phyloP scores from a whole-genome alignment of 2,797 vertebrate genomes.

The Enteromius radiatus region DNA sequence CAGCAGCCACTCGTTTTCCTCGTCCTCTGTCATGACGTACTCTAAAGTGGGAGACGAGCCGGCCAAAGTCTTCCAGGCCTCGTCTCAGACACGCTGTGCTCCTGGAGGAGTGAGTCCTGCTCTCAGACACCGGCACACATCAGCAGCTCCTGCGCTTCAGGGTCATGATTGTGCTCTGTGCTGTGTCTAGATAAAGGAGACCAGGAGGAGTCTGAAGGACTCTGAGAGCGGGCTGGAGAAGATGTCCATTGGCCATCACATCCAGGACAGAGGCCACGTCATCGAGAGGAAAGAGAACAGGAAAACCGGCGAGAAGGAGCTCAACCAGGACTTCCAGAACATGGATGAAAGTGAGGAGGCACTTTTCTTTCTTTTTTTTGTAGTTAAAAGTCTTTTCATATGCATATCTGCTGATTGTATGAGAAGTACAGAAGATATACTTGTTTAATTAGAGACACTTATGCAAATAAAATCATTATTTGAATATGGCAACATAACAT shows the following conservation, averaged over 20 bases:
- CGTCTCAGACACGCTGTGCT: constrained; percentile 82
- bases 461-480: no score
- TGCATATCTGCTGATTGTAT: no score
- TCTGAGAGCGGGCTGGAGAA: constrained; percentile 91
- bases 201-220: constrained; percentile 84
- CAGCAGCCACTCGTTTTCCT: constrained; percentile 85
- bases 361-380: no score
- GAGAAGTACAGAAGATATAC: no score
- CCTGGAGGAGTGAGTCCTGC: constrained; percentile 89
- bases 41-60: constrained; percentile 89
- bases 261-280: constrained; percentile 88
- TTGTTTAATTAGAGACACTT: no score
- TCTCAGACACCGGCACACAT: neutral
- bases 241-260: constrained; percentile 93
- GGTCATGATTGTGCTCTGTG: neutral
- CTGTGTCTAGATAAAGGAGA: constrained; percentile 87
- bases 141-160: neutral
- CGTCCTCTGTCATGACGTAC: constrained; percentile 92
- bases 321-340: constrained; percentile 94
- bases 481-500: no score
- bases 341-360: constrained; percentile 86
- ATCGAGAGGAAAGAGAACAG: constrained; percentile 87
- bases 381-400: no score
- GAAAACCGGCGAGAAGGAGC: constrained; percentile 89
- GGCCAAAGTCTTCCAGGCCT: constrained; percentile 90